phyloP scores from a whole-genome alignment of 2,113 vertebrate genomes.

The Pavo muticus region DNA sequence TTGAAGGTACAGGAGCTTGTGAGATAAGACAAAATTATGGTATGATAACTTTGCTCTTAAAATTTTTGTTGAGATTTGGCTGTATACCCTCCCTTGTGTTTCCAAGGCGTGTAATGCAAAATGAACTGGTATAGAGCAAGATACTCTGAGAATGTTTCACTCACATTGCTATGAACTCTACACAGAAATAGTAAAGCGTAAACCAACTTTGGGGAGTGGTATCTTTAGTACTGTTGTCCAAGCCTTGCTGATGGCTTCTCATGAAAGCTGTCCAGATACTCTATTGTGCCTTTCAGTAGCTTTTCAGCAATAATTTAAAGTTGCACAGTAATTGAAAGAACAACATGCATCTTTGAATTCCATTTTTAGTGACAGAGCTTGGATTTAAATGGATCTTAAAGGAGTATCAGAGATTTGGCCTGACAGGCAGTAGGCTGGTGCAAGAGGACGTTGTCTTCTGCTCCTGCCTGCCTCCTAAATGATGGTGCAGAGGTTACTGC shows the following conservation, averaged over 20 bases:
- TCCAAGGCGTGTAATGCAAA: background rate
- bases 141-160: background rate
- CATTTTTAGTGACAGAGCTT: background rate
- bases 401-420: background rate
- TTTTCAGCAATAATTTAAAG: slow-evolving; percentile 13
- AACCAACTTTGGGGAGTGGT: background rate
- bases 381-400: background rate
- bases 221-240: background rate
- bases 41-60: background rate
- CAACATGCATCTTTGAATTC: background rate
- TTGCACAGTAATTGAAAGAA: background rate
- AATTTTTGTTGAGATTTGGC: background rate
- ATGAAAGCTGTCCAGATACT: background rate
- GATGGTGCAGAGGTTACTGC: background rate
- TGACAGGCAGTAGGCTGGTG: background rate
- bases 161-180: background rate
- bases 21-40: background rate
- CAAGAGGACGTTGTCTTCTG: background rate
- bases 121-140: background rate
- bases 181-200: no score
- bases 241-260: background rate
- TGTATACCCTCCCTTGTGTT: background rate
- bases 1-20: background rate
- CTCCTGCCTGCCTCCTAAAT: background rate
- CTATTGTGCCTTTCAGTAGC: background rate